Percentiles rank a stretch among this genome's conserved stretches.
phyloP scores from a whole-genome alignment of 1,140 invertebrate species.

The Pinna nobilis region DNA sequence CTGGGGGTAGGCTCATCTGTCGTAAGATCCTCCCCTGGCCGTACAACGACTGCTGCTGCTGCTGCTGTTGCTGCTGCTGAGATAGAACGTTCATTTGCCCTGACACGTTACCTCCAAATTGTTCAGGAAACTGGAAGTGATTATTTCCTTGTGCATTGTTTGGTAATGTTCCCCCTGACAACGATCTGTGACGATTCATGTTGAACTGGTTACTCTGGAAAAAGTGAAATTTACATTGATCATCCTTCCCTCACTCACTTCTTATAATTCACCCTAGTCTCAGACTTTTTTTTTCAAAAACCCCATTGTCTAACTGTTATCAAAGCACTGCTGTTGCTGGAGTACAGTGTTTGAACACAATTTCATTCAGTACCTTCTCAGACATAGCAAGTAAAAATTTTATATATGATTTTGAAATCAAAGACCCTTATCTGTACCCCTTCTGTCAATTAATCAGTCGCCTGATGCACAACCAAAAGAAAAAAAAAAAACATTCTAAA shows the following conservation, averaged over 20 bases:
- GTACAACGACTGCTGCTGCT: conserved; percentile 49
- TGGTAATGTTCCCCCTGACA: conserved; percentile 63
- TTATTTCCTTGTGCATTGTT: conserved; percentile 44
- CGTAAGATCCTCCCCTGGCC: conserved; percentile 57
- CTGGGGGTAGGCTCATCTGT: conserved; percentile 61
- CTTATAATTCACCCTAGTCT: no score
- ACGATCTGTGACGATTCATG: conserved; percentile 58
- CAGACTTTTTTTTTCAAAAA: no score
- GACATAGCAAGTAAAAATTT: no score
- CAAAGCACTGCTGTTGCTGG: no score
- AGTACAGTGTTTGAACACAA: no score
- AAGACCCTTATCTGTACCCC: no score
- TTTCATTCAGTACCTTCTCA: no score
- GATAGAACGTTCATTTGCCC: conserved; percentile 49
- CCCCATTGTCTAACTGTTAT: no score
- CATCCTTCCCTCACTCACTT: background rate
- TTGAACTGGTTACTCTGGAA: conserved; percentile 56
- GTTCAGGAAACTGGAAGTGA: conserved; percentile 63
- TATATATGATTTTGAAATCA: no score
- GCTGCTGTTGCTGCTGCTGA: conserved; percentile 59
- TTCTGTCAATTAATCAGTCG: no score
- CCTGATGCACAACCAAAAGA: no score
- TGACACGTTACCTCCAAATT: conserved; percentile 44
- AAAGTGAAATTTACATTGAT: background rate
- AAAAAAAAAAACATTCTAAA: no score